Evolutionary conservation across 2,113 vertebrate species (phyloP).

Genomic region (Lagopus leucura): DNA sequence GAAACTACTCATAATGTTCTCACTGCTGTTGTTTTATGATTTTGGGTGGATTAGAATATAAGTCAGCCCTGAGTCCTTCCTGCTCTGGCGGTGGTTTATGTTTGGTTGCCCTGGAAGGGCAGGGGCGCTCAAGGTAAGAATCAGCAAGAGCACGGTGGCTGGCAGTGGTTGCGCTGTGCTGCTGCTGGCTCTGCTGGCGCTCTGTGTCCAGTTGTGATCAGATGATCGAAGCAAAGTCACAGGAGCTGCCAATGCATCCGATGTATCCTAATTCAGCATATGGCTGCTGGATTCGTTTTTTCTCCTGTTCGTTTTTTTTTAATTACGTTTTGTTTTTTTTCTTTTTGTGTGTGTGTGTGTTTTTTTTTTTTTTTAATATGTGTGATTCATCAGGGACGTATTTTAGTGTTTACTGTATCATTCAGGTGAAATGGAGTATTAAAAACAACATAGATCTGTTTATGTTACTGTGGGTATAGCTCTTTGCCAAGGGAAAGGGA

Average conservation of each 20-base stretch:
- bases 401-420: conserved; percentile 62
- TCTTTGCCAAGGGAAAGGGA: conserved; percentile 32
- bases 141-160: not conserved
- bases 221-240: not conserved
- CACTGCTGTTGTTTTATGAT: no score
- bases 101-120: not conserved
- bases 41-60: not conserved
- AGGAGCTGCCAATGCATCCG: not conserved
- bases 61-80: not conserved
- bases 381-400: conserved; percentile 7
- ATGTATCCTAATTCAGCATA: not conserved
- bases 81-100: not conserved
- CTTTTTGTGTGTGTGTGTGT: conserved; percentile 30
- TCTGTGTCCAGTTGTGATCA: not conserved
- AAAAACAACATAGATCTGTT: conserved; percentile 63
- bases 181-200: not conserved
- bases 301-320: not conserved
- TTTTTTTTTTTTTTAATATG: conserved; percentile 32
- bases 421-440: conserved; percentile 47
- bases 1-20: not conserved
- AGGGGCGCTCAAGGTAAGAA: not conserved
- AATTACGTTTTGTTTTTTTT: conserved; percentile 47
- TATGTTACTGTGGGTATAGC: conserved; percentile 15
- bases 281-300: not conserved
- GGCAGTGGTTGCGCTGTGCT: not conserved